Conservation (phyloP, 2,113 vertebrate genomes). For the Isurus oxyrinchus region DNA sequence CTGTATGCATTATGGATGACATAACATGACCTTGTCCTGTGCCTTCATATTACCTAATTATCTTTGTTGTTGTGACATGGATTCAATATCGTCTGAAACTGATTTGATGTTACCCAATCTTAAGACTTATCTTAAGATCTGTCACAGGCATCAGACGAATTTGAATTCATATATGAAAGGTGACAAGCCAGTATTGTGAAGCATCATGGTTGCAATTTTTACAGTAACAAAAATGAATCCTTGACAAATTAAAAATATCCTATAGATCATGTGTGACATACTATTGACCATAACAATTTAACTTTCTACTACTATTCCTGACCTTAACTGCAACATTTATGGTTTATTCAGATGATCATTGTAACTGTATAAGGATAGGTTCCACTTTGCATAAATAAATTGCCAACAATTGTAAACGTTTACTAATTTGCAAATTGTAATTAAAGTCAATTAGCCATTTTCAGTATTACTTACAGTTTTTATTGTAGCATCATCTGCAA, state of each 20-base stretch:
- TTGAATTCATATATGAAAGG: not conserved
- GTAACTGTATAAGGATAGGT: not conserved
- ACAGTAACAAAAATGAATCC: not conserved
- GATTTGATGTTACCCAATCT: not conserved
- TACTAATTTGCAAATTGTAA: not conserved
- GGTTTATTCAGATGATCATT: not conserved
- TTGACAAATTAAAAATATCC: not conserved
- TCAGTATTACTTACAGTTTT: conserved; percentile 25
- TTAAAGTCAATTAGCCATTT: not conserved
- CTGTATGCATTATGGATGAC: not conserved
- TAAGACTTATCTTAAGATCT: not conserved
- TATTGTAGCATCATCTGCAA: conserved; percentile 19
- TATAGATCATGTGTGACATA: not conserved
- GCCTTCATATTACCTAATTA: not conserved
- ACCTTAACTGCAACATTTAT: not conserved
- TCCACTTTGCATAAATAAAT: not conserved
- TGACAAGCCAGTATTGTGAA: not conserved
- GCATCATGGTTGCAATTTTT: not conserved
- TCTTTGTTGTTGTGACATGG: not conserved
- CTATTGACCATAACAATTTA: not conserved
- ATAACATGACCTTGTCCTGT: not conserved
- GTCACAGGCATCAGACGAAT: not conserved
- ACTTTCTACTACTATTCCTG: not conserved
- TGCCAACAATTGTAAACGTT: not conserved
- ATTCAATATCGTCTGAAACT: not conserved